These are phyloP conservation scores for Acyrthosiphon pisum DNA, from an alignment of 1,140 invertebrate genomes.

Conservation along the genomic window DNA sequence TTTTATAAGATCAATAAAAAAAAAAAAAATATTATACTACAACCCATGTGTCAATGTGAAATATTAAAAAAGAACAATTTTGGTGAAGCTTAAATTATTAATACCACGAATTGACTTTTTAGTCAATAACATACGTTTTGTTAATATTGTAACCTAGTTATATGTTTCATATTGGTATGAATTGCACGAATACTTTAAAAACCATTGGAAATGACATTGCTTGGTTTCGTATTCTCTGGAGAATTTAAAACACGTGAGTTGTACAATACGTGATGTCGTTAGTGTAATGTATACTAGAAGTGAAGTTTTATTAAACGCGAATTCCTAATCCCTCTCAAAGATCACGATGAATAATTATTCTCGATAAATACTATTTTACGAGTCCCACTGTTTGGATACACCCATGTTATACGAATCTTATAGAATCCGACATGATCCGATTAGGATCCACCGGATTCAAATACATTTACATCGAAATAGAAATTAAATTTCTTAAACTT, in stretches of 20 bases:
- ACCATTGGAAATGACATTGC: neutral
- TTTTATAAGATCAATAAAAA: too few species aligned
- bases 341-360: constrained; percentile 29
- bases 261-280: constrained; percentile 29
- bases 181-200: constrained; percentile 20
- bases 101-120: neutral
- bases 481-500: neutral
- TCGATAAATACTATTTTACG: constrained; percentile 22
- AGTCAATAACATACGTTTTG: neutral
- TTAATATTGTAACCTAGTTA: neutral
- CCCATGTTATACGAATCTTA: neutral
- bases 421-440: neutral
- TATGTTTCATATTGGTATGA: constrained; percentile 20
- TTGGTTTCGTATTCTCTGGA: neutral
- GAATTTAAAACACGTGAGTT: neutral
- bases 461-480: neutral
- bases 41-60: neutral
- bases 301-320: constrained; percentile 22
- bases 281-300: neutral
- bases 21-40: too few species aligned
- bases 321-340: constrained; percentile 10
- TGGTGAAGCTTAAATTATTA: neutral
- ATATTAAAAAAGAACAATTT: neutral
- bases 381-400: neutral
- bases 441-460: neutral